phyloP scores from a whole-genome alignment of 2,797 vertebrate genomes.

The Catharus ustulatus region DNA sequence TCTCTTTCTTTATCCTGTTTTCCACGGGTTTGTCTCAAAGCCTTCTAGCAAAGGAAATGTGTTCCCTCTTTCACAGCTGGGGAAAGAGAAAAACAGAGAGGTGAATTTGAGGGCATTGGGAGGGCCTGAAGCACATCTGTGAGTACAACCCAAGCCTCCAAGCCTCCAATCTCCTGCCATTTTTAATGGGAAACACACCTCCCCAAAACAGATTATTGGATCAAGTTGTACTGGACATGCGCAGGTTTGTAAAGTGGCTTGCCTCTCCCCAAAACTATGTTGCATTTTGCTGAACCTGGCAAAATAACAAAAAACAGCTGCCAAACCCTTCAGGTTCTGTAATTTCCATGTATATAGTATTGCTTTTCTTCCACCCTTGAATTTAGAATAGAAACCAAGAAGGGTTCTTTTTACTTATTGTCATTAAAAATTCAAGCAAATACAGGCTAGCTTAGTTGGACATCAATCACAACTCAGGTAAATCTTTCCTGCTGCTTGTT shows the following conservation, averaged over 20 bases:
- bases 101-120: not conserved
- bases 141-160: not conserved
- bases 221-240: not conserved
- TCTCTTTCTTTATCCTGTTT: not conserved
- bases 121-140: not conserved
- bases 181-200: slow-evolving; percentile 14
- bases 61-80: not conserved
- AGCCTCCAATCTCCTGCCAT: not conserved
- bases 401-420: not conserved
- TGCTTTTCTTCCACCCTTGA: not conserved
- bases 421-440: not conserved
- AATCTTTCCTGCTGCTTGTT: not conserved
- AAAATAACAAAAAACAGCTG: not conserved
- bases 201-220: not conserved
- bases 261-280: not conserved
- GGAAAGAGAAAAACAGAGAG: not conserved
- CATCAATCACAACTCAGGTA: not conserved
- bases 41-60: not conserved
- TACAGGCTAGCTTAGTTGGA: not conserved
- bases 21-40: not conserved
- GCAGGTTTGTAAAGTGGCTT: not conserved
- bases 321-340: not conserved
- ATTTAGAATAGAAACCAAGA: not conserved
- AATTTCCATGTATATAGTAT: not conserved
- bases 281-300: not conserved